Evolutionary conservation across 1,140 invertebrate species (phyloP), one percentile per base, ranked within the genome.

Genomic region (Drosophila gunungcola): DNA sequence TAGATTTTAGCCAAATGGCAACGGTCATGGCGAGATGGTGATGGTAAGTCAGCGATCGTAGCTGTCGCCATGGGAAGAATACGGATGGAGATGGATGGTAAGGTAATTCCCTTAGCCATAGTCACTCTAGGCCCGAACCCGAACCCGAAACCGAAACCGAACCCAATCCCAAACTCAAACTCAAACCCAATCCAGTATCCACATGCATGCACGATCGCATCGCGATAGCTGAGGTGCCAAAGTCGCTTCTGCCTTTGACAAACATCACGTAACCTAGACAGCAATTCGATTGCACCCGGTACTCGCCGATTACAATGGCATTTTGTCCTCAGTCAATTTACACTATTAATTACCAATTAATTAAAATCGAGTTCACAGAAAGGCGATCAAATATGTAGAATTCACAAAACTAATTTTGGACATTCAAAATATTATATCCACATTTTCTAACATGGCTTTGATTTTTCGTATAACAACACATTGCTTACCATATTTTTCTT

Each of bases 11-110:
- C 53, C 74, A 77, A 77, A 77, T 75, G 74, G 61, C 82, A 86
- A 80, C 83, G 82, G 82, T 79, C 82, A 86, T 86, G 82, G 82
- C 74, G 83, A 86, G 49, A 46, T 73, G 57, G 51, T 48, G 10
- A 41, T 45, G 32, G 43, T 55, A 7, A 49, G 13, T 39, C 49
- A 39, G 12, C 62, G 51, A 49, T 73, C 57, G 49, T 12, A 21
- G 62, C 55, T 74, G 73, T 77, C 63, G 64, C 42, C 52, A 75
- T 75, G 61, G 61, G 72, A 67, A 75, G 73, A 67, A 76, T 76
- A 76, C 73, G 69, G 60, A 65, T 65, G 61, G 52, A 67, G 57
- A 42, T 51, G 36, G 21, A 21, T 48, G 36, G 39, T 38, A 68
- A 27, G 64, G 56, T 52, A 68, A 64, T 52, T 68, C 64, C 64